Base-by-base conservation (phyloP, 2,797 vertebrate genomes). In the Pseudomugil gertrudae region DNA sequence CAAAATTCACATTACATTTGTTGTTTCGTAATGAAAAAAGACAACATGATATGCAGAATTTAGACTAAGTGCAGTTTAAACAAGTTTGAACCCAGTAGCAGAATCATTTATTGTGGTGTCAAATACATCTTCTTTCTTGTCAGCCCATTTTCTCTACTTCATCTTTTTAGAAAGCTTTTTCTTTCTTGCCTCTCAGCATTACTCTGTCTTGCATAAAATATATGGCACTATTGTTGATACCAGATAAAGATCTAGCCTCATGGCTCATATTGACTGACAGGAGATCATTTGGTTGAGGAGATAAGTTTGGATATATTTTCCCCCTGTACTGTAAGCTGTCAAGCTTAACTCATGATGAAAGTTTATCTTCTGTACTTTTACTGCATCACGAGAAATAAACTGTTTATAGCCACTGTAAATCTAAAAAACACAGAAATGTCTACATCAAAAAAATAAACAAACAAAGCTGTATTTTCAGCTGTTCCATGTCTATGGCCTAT, bases 181-280 rank as follows among this genome's bases (percentile, higher is more conserved):
- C 38, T 64, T 65, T 68, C 63, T 30, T 66, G 38, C 61, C 68
- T 52, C 63, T 68, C 27, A 72, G 63, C 64, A 62, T 79, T 55
- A 59, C 55, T 80, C 21, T 15, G 9, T 74, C 53, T 69, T 69
- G 63, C 45, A 53, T 67, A 60, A 71, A 32, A 72, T n/a, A 74
- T 47, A 60, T 35, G 38, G 33, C 2, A 5, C 70, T 2, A 14
- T 48, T 57, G 21, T 60, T 63, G 26, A 26, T 62, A 54, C 45
- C 43, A 69, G 76, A 81, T 74, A 63, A 70, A 69, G 72, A 84
- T 63, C 58, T 72, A 66, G 67, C 71, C 62, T 55, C 5, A 48
- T 29, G 48, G 50, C 62, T 51, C 7, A 65, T 72, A 35, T 59
- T 80, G 74, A 79, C 69, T 78, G 78, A 69, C 79, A 82, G 36